Conservation (phyloP, 23 tunicate genomes). For the Halocynthia aurantium region DNA sequence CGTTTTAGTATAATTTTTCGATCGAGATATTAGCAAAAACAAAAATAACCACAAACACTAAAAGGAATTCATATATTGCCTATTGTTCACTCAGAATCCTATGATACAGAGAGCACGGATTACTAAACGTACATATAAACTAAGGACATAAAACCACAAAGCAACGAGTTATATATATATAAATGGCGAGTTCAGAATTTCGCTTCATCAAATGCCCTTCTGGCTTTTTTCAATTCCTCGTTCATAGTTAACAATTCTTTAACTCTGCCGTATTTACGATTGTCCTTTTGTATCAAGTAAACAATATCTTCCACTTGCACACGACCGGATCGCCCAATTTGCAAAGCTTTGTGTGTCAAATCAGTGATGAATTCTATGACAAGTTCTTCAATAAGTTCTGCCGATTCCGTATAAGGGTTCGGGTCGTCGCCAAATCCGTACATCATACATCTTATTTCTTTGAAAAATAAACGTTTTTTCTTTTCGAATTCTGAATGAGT, state of each 20-base stretch:
- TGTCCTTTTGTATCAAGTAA: slow-evolving; percentile 89
- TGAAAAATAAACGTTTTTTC: slow-evolving; percentile 65
- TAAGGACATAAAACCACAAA: too few species aligned
- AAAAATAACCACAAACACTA: too few species aligned
- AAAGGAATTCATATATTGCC: too few species aligned
- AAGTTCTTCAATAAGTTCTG: slow-evolving; percentile 92
- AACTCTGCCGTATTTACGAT: slow-evolving; percentile 72
- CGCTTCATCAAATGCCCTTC: slow-evolving; percentile 95
- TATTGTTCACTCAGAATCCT: too few species aligned
- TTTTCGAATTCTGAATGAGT: slow-evolving; percentile 28
- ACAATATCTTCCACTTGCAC: slow-evolving; percentile 91
- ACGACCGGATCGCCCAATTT: slow-evolving; percentile 80
- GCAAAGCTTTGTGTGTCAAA: slow-evolving; percentile 69
- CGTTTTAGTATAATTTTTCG: too few species aligned
- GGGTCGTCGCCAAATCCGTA: slow-evolving; percentile 97
- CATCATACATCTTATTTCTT: slow-evolving; percentile 98
- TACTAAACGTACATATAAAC: too few species aligned
- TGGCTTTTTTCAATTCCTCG: slow-evolving; percentile 94
- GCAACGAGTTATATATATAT: too few species aligned
- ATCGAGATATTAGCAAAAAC: too few species aligned
- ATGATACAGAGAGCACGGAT: too few species aligned
- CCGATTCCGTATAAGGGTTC: slow-evolving; percentile 98
- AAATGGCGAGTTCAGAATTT: slow-evolving; percentile 16
- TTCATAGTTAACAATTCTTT: slow-evolving; percentile 93
- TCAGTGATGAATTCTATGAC: slow-evolving; percentile 93